Evolutionary conservation across 1,140 invertebrate species (phyloP).

Genomic region (Xylocopa sonorina): DNA sequence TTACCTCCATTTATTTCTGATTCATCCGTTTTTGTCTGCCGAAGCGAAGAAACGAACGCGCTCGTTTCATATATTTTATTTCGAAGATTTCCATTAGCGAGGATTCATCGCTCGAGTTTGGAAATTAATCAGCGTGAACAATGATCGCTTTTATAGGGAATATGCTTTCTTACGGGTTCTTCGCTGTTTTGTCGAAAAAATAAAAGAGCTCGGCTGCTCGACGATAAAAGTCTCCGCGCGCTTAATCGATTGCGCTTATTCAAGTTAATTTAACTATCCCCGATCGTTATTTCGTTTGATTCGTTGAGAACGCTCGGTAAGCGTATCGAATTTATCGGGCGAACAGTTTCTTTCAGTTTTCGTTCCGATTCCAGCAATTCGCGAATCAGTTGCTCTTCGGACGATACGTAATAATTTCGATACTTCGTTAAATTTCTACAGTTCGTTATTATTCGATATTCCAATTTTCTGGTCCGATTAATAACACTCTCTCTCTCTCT

Average conservation of each 20-base stretch:
- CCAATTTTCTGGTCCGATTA: conserved; percentile 45
- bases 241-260: not conserved
- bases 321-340: not conserved
- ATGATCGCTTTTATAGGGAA: no score
- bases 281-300: not conserved
- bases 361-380: not conserved
- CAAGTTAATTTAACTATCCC: not conserved
- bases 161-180: no score
- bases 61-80: not conserved
- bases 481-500: not conserved
- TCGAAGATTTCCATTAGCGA: no score
- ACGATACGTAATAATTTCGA: conserved; percentile 15
- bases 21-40: conserved; percentile 2
- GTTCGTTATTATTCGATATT: conserved; percentile 32
- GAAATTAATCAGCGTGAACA: no score
- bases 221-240: not conserved
- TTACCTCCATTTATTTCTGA: conserved; percentile 15
- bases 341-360: not conserved
- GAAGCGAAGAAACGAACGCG: conserved; percentile 45
- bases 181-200: no score
- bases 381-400: not conserved
- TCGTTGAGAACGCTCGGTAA: conserved; percentile 5
- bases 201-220: no score
- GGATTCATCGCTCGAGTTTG: not conserved
- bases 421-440: conserved; percentile 47